These are phyloP conservation scores for Laspeyria flexula DNA, from an alignment of 2,888 invertebrate genomes.

Conservation along the genomic window DNA sequence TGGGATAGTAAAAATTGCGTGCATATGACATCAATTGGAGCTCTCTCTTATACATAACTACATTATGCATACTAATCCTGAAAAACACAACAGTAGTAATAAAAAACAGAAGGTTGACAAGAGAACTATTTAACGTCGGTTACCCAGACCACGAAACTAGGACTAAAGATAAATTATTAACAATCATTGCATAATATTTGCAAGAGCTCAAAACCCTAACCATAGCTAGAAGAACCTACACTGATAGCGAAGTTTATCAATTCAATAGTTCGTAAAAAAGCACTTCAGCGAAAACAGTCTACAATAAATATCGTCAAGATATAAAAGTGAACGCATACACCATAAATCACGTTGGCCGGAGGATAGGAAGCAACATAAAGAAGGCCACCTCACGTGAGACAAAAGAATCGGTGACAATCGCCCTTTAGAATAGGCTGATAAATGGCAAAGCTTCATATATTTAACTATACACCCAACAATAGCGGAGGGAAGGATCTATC, in stretches of 20 bases:
- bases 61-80: no score
- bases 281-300: conserved; percentile 48
- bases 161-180: no score
- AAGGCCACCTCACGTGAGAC: conserved; percentile 59
- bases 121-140: no score
- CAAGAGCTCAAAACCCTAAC: no score
- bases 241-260: background rate
- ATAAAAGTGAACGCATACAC: conserved; percentile 49
- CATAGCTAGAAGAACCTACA: no score
- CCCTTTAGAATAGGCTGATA: conserved; percentile 53
- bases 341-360: conserved; percentile 63
- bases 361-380: conserved; percentile 49
- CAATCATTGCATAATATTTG: no score
- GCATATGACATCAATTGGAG: no score
- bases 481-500: conserved; percentile 51
- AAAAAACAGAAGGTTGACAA: no score
- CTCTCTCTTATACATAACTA: no score
- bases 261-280: conserved; percentile 48
- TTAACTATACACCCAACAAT: conserved; percentile 44
- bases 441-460: conserved; percentile 52
- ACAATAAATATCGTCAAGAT: conserved; percentile 53
- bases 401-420: conserved; percentile 54
- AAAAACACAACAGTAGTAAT: no score
- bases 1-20: no score
- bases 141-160: no score